Evolutionary conservation across 2,888 invertebrate species (phyloP).

Genomic region (Stenchaetothrips biformis): DNA sequence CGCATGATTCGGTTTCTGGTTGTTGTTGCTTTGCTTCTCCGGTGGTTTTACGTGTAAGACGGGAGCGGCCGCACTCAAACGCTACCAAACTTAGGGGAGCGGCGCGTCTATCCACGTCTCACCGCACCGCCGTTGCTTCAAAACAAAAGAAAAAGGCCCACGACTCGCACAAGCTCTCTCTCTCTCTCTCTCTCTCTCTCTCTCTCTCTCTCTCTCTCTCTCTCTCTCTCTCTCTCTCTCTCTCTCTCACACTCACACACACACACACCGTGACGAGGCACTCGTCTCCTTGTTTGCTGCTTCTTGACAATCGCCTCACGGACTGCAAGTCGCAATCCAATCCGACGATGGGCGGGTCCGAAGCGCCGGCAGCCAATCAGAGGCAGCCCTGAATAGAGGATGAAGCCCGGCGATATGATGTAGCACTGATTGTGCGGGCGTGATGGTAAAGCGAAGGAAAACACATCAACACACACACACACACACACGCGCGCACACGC

Average conservation of each 20-base stretch:
- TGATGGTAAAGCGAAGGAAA: constrained; percentile 21
- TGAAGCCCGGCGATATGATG: not conserved
- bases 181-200: not conserved
- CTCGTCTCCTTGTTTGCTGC: not conserved
- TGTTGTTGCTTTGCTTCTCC: too few relatives aligned
- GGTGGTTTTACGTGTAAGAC: too few relatives aligned
- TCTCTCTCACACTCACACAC: not conserved
- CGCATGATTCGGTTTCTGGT: too few relatives aligned
- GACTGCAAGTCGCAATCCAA: not conserved
- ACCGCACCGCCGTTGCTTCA: too few relatives aligned
- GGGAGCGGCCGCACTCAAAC: too few relatives aligned
- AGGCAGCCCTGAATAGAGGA: not conserved
- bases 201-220: not conserved
- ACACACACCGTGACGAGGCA: too few relatives aligned
- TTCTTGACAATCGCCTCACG: not conserved
- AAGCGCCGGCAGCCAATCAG: not conserved
- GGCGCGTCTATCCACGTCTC: too few relatives aligned
- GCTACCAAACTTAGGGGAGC: too few relatives aligned
- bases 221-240: not conserved
- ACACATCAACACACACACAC: constrained; percentile 22
- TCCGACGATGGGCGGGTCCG: not conserved
- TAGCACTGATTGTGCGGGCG: constrained; percentile 18
- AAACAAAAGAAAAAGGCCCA: too few relatives aligned
- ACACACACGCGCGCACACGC: constrained; percentile 5
- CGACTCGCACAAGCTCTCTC: not conserved